Percentiles rank a stretch among this genome's conserved stretches.
phyloP scores from a whole-genome alignment of 2,888 invertebrate genomes.

The Byasa hedistus region DNA sequence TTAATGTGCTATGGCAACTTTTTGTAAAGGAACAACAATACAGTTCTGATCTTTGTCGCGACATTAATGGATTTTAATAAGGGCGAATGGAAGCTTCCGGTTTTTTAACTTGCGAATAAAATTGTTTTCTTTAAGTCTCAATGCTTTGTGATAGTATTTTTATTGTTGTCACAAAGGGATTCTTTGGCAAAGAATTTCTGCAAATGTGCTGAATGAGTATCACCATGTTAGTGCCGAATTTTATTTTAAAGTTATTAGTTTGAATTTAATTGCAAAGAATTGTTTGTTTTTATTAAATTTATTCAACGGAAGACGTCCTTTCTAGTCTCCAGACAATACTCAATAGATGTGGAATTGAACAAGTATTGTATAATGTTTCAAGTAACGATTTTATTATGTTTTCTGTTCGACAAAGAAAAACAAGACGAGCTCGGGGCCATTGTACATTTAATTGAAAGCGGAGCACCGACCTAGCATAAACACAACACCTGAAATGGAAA shows the following conservation, averaged over 20 bases:
- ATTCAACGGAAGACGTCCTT: neutral
- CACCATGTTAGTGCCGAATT: too few species aligned
- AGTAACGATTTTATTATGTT: neutral
- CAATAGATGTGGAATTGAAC: neutral
- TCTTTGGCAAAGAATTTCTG: neutral
- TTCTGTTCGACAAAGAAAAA: neutral
- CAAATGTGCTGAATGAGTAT: neutral
- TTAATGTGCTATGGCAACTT: neutral
- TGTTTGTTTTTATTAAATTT: too few species aligned
- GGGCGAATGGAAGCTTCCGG: conserved; percentile 1
- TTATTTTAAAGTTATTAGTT: too few species aligned
- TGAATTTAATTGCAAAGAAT: too few species aligned
- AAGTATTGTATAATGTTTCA: neutral
- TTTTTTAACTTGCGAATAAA: neutral
- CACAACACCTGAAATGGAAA: conserved; percentile 3
- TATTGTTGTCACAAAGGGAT: neutral
- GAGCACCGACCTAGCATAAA: neutral
- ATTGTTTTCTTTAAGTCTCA: neutral
- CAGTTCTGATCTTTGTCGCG: neutral
- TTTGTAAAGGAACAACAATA: conserved; percentile 2
- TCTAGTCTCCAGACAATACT: neutral
- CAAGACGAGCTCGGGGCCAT: neutral
- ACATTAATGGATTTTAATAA: neutral
- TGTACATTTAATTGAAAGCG: neutral
- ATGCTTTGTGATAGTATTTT: neutral